These are phyloP conservation scores for Drosophila varians DNA, from an alignment of 1,140 invertebrate species.

Conservation along the genomic window DNA sequence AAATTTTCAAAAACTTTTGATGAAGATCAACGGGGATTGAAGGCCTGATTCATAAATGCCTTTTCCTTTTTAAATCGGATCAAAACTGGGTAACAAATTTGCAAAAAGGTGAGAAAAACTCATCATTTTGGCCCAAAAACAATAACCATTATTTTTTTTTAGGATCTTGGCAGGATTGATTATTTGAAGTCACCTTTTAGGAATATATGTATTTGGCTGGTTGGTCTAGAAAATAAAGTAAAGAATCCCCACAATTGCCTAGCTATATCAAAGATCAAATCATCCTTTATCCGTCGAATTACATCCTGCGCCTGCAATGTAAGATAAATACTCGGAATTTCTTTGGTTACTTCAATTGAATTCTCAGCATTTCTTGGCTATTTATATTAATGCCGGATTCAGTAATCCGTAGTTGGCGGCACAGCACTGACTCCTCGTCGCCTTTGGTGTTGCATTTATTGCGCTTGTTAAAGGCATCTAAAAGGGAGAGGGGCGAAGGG, in stretches of 20 bases:
- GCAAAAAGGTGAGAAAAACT: no score
- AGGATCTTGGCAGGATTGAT: no score
- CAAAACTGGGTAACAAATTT: no score
- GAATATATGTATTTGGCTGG: neutral
- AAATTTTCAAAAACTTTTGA: no score
- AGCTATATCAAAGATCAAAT: neutral
- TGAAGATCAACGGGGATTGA: no score
- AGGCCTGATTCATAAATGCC: no score
- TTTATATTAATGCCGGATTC: neutral
- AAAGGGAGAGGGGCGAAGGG: neutral
- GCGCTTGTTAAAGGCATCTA: conserved; percentile 75
- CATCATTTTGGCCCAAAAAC: no score
- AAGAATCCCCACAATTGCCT: no score
- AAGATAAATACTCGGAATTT: neutral
- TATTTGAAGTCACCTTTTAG: no score
- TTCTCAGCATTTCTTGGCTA: neutral
- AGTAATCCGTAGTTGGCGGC: neutral
- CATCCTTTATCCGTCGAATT: neutral
- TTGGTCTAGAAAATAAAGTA: no score
- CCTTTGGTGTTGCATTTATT: conserved; percentile 75
- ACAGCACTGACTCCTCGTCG: neutral
- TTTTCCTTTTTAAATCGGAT: no score
- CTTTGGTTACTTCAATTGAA: neutral
- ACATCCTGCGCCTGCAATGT: neutral
- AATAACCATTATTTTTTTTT: no score